A percentile compares a stretch with the other conserved stretches of the same genome.
These are phyloP conservation scores for Hormiphora californensis DNA, from an alignment of 37 sponge, comb jelly and placozoan genomes.

Conservation along the genomic window DNA sequence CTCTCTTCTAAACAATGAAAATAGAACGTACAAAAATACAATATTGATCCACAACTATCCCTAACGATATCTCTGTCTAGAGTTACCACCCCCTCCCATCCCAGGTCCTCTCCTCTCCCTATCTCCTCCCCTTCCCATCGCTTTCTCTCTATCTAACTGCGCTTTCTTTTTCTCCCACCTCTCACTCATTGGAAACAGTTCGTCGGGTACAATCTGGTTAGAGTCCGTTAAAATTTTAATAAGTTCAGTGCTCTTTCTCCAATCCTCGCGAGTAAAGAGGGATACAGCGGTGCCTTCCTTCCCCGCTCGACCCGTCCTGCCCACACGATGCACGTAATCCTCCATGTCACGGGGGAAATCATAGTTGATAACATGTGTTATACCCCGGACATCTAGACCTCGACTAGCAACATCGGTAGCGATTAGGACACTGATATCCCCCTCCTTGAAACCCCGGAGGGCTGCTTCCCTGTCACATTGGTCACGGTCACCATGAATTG, in stretches of 20 bases:
- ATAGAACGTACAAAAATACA: too few species aligned
- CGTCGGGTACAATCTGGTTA: constrained; percentile 83
- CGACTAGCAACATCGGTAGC: constrained; percentile 98
- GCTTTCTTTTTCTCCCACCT: constrained; percentile 67
- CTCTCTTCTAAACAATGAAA: too few species aligned
- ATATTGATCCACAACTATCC: too few species aligned
- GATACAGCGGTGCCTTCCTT: constrained; percentile 79
- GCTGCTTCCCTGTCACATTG: constrained; percentile 94
- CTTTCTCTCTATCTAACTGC: constrained; percentile 55
- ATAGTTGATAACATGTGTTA: constrained; percentile 92
- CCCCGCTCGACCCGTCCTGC: constrained; percentile 95
- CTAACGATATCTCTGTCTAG: constrained; percentile 15
- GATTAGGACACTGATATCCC: constrained; percentile 72
- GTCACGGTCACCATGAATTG: constrained; percentile 62
- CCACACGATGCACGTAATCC: constrained; percentile 93
- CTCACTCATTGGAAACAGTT: constrained; percentile 81
- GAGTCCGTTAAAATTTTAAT: constrained; percentile 75
- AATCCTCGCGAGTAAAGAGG: constrained; percentile 85
- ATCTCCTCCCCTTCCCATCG: constrained; percentile 50
- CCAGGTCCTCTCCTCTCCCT: constrained; percentile 45
- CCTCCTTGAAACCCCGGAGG: constrained; percentile 83
- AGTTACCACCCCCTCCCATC: neutral
- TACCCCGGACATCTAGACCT: constrained; percentile 86
- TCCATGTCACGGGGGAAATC: constrained; percentile 92
- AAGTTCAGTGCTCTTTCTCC: constrained; percentile 76